A percentile compares a stretch with the other conserved stretches of the same genome.
These are phyloP conservation scores for Cavia aperea DNA, from an alignment of 2,113 vertebrate species.

Conservation along the genomic window DNA sequence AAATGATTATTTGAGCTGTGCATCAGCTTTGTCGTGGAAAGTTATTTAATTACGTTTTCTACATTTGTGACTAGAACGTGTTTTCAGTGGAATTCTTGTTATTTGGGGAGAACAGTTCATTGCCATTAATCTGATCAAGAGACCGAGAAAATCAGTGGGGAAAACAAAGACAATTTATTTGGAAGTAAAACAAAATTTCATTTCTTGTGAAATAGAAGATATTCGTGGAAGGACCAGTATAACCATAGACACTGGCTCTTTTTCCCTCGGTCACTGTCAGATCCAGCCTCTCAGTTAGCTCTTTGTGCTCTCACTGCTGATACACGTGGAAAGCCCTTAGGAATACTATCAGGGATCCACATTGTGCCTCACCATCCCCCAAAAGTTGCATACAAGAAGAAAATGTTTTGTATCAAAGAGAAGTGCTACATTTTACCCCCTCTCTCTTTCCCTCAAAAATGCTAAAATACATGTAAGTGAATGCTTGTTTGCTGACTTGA, in stretches of 20 bases:
- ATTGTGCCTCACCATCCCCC: not conserved
- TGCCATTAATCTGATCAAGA: not conserved
- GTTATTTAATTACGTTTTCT: constrained; percentile 21
- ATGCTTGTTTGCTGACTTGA: not conserved
- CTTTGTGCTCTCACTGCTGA: not conserved
- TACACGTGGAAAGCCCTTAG: not conserved
- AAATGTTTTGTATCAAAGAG: not conserved
- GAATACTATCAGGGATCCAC: not conserved
- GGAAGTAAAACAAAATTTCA: not conserved
- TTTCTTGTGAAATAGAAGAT: not conserved
- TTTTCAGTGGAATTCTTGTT: constrained; percentile 25
- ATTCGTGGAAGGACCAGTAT: not conserved
- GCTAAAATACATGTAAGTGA: not conserved
- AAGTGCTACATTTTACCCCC: not conserved
- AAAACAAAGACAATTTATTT: not conserved
- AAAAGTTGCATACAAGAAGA: not conserved
- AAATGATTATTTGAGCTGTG: not conserved
- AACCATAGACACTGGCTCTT: not conserved
- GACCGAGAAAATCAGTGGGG: not conserved
- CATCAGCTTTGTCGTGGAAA: not conserved
- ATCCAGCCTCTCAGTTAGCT: not conserved
- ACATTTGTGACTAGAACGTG: not conserved
- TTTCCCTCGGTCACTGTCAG: not conserved
- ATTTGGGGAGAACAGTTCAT: not conserved
- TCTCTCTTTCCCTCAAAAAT: not conserved